These are phyloP conservation scores for Temnothorax unifasciatus DNA, from an alignment of 2,888 invertebrate genomes.

Conservation along the genomic window DNA sequence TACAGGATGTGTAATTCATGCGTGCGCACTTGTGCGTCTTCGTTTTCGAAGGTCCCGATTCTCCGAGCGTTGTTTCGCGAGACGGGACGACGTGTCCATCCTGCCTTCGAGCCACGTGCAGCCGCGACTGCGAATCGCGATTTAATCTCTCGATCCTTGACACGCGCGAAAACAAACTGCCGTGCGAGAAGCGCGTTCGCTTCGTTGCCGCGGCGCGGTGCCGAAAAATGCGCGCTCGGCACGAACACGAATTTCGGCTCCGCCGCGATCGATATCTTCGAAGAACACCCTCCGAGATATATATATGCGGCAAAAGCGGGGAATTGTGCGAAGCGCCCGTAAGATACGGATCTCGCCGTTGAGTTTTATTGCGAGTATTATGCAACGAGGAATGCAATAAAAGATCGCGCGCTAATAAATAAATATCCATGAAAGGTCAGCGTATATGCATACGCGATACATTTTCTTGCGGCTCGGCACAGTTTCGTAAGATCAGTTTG, in stretches of 20 bases:
- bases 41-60: constrained; percentile 58
- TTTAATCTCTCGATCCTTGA: constrained; percentile 61
- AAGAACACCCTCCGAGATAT: constrained; percentile 16
- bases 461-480: constrained; percentile 34
- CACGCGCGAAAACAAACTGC: not conserved
- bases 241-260: constrained; percentile 26
- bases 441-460: constrained; percentile 27
- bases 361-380: constrained; percentile 41
- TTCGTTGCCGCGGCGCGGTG: constrained; percentile 8
- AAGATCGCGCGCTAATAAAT: constrained; percentile 46
- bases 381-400: constrained; percentile 45
- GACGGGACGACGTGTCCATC: constrained; percentile 61
- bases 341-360: constrained; percentile 26
- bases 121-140: constrained; percentile 56
- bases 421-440: constrained; percentile 54
- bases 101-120: constrained; percentile 43
- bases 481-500: constrained; percentile 38
- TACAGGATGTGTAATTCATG: constrained; percentile 63
- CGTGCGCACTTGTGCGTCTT: constrained; percentile 4
- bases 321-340: not conserved
- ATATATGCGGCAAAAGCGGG: not conserved
- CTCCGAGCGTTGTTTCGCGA: constrained; percentile 41
- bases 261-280: constrained; percentile 26
- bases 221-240: constrained; percentile 15
- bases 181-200: constrained; percentile 14